A percentile compares a stretch with the other conserved stretches of the same genome.
These are phyloP conservation scores for Eristalis arbustorum DNA, from an alignment of 2,888 invertebrate genomes.

Conservation along the genomic window DNA sequence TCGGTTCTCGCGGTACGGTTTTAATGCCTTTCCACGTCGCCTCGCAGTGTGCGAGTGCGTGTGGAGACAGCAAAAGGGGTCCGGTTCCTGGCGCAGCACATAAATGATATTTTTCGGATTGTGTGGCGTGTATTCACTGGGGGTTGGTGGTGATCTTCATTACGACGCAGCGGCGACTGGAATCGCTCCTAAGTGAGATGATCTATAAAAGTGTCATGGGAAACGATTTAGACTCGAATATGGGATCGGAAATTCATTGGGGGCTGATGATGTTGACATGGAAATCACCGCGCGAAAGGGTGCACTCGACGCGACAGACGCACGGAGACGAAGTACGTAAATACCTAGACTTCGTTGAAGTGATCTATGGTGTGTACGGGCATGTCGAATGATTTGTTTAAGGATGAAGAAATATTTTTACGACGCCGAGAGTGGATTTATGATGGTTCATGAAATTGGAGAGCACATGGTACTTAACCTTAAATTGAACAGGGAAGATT, in stretches of 20 bases:
- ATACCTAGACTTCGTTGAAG: constrained; percentile 42
- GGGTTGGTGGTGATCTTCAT: constrained; percentile 52
- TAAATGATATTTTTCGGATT: constrained; percentile 57
- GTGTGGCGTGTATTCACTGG: constrained; percentile 42
- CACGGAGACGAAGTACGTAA: constrained; percentile 5
- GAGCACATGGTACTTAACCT: constrained; percentile 63
- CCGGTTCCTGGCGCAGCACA: constrained; percentile 31
- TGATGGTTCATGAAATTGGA: constrained; percentile 31
- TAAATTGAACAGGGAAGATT: constrained; percentile 41
- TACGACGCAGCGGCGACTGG: constrained; percentile 22
- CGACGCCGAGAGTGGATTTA: constrained; percentile 52
- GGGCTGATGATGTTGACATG: constrained; percentile 60
- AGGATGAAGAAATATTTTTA: constrained; percentile 34
- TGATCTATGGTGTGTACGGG: constrained; percentile 50
- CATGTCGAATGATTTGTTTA: constrained; percentile 56
- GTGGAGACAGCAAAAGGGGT: constrained; percentile 58
- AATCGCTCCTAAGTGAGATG: constrained; percentile 67
- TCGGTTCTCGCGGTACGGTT: constrained; percentile 46
- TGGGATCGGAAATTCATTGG: constrained; percentile 46
- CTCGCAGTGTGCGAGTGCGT: neutral
- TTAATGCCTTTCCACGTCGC: constrained; percentile 5
- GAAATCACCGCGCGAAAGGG: constrained; percentile 42
- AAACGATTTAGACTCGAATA: constrained; percentile 62
- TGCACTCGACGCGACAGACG: neutral
- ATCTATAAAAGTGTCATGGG: constrained; percentile 71